These are phyloP conservation scores for Mellilla xanthometata DNA, from an alignment of 2,888 invertebrate species.

Conservation along the genomic window DNA sequence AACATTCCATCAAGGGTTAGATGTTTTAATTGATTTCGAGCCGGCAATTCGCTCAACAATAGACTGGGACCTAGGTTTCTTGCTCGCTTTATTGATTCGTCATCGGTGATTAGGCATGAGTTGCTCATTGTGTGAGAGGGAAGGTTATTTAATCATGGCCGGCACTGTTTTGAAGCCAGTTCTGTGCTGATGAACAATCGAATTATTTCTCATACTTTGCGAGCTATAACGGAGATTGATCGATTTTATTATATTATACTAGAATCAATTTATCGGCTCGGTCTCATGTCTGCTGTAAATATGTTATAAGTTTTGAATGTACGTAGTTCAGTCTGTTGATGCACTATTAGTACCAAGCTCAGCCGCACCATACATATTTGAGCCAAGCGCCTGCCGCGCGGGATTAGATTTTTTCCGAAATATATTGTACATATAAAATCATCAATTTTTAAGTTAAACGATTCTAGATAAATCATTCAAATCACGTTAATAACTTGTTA, in stretches of 20 bases:
- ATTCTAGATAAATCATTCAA: no score
- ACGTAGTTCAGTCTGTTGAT: no score
- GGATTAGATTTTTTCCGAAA: no score
- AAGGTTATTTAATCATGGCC: conserved; percentile 34
- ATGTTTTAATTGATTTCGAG: conserved; percentile 25
- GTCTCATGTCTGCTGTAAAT: conserved; percentile 24
- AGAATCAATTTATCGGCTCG: conserved; percentile 29
- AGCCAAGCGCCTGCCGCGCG: no score
- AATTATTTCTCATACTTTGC: conserved; percentile 34
- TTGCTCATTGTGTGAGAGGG: conserved; percentile 23
- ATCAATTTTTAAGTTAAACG: no score
- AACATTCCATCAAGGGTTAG: conserved; percentile 28
- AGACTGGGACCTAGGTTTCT: conserved; percentile 17
- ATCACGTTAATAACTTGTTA: no score
- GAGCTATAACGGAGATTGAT: conserved; percentile 37
- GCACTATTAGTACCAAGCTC: no score
- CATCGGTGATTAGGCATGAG: conserved; percentile 26
- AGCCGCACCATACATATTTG: no score
- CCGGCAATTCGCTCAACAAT: conserved; percentile 19
- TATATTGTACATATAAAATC: no score
- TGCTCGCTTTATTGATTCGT: conserved; percentile 30
- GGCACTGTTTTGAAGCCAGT: conserved; percentile 20
- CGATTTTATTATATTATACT: conserved; percentile 30
- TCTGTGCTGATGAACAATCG: conserved; percentile 26
- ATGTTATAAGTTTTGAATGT: not conserved